Conservation (phyloP, 2,797 vertebrate genomes). For the Melanogrammus aeglefinus region DNA sequence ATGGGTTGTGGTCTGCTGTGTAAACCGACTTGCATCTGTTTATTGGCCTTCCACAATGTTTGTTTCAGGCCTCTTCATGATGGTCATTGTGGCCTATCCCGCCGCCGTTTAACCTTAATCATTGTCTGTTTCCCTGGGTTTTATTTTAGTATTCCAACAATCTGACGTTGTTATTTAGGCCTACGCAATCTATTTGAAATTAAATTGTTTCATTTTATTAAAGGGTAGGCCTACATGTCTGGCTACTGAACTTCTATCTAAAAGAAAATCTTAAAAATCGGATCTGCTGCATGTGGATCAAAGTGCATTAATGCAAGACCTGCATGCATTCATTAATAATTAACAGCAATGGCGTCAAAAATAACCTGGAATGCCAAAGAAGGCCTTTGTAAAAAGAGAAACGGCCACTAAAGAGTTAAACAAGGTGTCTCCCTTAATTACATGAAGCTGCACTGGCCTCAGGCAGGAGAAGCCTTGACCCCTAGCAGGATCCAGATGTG, state of each 20-base stretch:
- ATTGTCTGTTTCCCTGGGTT: background rate
- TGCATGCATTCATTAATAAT: background rate
- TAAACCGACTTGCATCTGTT: constrained; percentile 83
- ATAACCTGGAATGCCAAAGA: background rate
- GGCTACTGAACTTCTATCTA: background rate
- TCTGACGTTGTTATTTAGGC: background rate
- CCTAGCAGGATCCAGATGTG: constrained; percentile 99
- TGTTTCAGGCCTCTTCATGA: constrained; percentile 73
- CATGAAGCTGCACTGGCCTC: constrained; percentile 89
- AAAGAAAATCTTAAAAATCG: background rate
- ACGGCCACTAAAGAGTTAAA: constrained; percentile 88
- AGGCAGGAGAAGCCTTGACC: constrained; percentile 97
- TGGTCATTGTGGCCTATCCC: background rate
- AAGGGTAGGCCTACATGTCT: background rate
- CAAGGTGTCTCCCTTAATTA: constrained; percentile 94
- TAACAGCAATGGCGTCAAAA: background rate
- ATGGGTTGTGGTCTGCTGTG: constrained; percentile 85
- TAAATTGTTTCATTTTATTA: background rate
- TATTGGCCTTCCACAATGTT: constrained; percentile 81
- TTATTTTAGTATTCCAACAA: background rate
- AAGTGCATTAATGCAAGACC: background rate
- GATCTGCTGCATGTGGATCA: background rate
- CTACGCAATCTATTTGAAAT: background rate
- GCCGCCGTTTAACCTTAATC: background rate
- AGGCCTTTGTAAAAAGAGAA: constrained; percentile 23